Evolutionary conservation across 1,140 invertebrate genomes (phyloP), one percentile per base, ranked within the genome.

Genomic region (Procambarus clarkii): DNA sequence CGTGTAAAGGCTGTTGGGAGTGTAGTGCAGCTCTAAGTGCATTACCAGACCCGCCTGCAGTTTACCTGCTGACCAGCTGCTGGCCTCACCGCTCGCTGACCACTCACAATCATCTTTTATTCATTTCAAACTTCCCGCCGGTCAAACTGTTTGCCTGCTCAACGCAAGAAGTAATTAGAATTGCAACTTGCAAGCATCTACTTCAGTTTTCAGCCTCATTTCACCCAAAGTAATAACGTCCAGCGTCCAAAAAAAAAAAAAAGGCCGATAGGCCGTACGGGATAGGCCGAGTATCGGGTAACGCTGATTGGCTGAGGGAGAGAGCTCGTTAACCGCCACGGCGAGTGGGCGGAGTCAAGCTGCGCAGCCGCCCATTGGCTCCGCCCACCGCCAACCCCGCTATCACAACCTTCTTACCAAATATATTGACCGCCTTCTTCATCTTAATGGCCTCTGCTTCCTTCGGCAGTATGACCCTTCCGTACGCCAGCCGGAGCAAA

Each of bases 361-460:
- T 44, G 83, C 92, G 87, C 87, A 74, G 69, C 69, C 84, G 86
- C 80, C 91, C 81, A 71, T 11, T 45, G 44, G 83, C 92, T 78
- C 92, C 87, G 46, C 87, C 86, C 87, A 86, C 92, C 84, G 13
- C 64, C 84, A 74, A 86, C 86, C 92, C 77, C 83, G 82, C 78
- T 90, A 86, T 80, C 87, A 86, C 74, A 87, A 92, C 92, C 83
- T 88, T 76, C 83, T 88, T 88, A 86, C 87, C 83, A 92, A 92
- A 92, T 90, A 89, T 90, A 92, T 92, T 92, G 91, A 92, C 88
- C 91, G 86, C 86, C 86, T 92, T 88, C 91, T 92, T 92, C 91
- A 92, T 92, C 86, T 92, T 92, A 92, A 92, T 92, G 91, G 86
- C 91, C 86, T 88, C 80, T 84, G 86, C 80, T 88, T 92, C 91